A percentile compares a stretch with the other conserved stretches of the same genome.
phyloP scores from a whole-genome alignment of 2,888 invertebrate genomes.

The Tipula vernalis region DNA sequence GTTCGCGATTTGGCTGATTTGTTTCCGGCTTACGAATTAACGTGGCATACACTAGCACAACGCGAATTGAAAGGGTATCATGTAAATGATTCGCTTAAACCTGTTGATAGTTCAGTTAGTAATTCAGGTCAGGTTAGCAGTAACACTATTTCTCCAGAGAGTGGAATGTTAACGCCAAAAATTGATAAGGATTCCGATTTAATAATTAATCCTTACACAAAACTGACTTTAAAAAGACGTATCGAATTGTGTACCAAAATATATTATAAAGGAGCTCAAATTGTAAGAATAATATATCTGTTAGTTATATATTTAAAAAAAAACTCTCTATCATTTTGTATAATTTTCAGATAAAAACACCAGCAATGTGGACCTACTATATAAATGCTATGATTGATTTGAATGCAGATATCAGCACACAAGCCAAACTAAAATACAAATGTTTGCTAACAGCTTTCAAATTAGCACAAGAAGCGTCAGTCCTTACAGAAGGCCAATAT shows the following conservation, averaged over 20 bases:
- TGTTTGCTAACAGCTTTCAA: constrained; percentile 38
- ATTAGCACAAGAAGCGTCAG: constrained; percentile 37
- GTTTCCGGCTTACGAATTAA: constrained; percentile 39
- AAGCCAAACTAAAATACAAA: constrained; percentile 38
- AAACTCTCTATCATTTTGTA: too few species aligned
- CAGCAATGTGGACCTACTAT: constrained; percentile 43
- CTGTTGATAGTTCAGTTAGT: neutral
- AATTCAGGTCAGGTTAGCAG: neutral
- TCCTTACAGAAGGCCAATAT: constrained; percentile 40
- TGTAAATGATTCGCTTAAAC: constrained; percentile 21
- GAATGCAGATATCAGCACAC: constrained; percentile 35
- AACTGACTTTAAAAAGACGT: constrained; percentile 31
- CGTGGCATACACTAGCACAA: constrained; percentile 48
- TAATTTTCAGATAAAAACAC: constrained; percentile 30
- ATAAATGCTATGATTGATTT: constrained; percentile 43
- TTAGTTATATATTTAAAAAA: too few species aligned
- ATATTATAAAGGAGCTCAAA: constrained; percentile 39
- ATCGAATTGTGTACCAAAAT: constrained; percentile 37
- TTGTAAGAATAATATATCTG: constrained; percentile 19
- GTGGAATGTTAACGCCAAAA: neutral
- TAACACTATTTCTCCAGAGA: neutral
- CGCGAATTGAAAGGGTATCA: constrained; percentile 41
- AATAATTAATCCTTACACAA: neutral
- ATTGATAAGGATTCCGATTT: neutral
- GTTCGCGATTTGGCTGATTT: constrained; percentile 39